Evolutionary conservation across 2,888 invertebrate species (phyloP), one percentile per base, ranked within the genome.

Genomic region (Capitulum mitella): DNA sequence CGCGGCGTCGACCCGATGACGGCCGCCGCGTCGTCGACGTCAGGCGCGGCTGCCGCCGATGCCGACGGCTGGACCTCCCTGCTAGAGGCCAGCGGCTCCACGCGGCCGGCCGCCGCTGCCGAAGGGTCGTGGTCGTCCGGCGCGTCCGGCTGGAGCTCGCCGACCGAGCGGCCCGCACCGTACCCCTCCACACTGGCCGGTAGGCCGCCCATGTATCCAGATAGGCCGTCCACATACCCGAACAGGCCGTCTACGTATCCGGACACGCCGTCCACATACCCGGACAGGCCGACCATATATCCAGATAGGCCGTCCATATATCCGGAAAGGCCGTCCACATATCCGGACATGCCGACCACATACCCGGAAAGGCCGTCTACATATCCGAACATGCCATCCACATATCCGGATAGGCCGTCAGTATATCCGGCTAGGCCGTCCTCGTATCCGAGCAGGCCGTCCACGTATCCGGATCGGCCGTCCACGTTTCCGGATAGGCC

Each of bases 51-150:
- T 1, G 8, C 58, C 10, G 2, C 58, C 5, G 58, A 58, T 29
- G 70, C 12, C 14, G 70, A 22, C 70, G 70, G 70, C 70, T 70
- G 70, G 70, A 70, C 70, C 3, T 70, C 70, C 19, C 70, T 70
- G 70, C 70, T 70, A 26, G 70, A 70, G 26, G 40, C 37, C 2
- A 37, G 22, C 2, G 64, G 64, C 6, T 32, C 43, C 43, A 43
- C 43, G 6, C 43, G 12, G 43, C 43, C 43, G 43, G 43, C 43
- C 6, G 43, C 43, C 6, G 6, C 43, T 5, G 43, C 43, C 43
- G 43, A 12, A 5, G 43, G 43, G 6, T 5, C 43, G 6, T 43
- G 43, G 43, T 43, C 43, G 6, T 43, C 43, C 43, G 43, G 6
- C 43, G 43, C 6, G 43, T 12, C 43, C 6, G 43, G 6, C 43